These are phyloP conservation scores for Drosophila mauritiana DNA, from an alignment of 1,140 invertebrate species.

Conservation along the genomic window DNA sequence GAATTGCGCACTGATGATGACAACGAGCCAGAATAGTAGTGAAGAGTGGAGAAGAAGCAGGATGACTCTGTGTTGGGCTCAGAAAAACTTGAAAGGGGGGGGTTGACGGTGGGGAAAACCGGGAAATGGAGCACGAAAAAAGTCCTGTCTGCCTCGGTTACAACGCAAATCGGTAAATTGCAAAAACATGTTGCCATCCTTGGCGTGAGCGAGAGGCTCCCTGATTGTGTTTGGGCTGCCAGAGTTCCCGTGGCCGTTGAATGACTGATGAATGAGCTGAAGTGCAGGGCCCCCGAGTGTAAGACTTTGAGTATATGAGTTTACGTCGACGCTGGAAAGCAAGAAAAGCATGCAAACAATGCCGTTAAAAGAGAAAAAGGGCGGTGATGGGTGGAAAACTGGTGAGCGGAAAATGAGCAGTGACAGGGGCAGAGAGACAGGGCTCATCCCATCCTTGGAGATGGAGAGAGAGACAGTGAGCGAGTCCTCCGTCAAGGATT, in stretches of 20 bases:
- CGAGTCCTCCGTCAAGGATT: constrained; percentile 12
- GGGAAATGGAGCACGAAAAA: constrained; percentile 6
- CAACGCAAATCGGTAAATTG: constrained; percentile 73
- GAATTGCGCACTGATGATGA: constrained; percentile 71
- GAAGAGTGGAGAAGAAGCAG: not conserved
- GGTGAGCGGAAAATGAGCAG: constrained; percentile 33
- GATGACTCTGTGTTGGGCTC: no score
- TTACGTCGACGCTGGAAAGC: constrained; percentile 34
- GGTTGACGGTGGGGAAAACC: not conserved
- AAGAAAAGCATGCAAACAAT: constrained; percentile 69
- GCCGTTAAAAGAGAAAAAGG: constrained; percentile 23
- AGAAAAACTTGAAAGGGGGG: not conserved
- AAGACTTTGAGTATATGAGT: constrained; percentile 40
- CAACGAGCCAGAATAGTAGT: constrained; percentile 29
- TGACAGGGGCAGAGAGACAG: constrained; percentile 4
- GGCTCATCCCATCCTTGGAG: constrained; percentile 14
- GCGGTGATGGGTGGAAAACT: not conserved
- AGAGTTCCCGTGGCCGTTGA: constrained; percentile 38
- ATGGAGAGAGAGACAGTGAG: constrained; percentile 9
- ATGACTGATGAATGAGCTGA: constrained; percentile 73
- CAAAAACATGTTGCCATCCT: constrained; percentile 71
- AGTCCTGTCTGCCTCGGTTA: constrained; percentile 61
- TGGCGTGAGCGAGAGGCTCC: constrained; percentile 34
- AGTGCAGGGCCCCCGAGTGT: constrained; percentile 47
- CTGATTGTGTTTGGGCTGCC: constrained; percentile 37